A percentile compares a stretch with the other conserved stretches of the same genome.
Evolutionary conservation across 2,797 vertebrate species (phyloP).

Genomic region (Spinus olivaceus): DNA sequence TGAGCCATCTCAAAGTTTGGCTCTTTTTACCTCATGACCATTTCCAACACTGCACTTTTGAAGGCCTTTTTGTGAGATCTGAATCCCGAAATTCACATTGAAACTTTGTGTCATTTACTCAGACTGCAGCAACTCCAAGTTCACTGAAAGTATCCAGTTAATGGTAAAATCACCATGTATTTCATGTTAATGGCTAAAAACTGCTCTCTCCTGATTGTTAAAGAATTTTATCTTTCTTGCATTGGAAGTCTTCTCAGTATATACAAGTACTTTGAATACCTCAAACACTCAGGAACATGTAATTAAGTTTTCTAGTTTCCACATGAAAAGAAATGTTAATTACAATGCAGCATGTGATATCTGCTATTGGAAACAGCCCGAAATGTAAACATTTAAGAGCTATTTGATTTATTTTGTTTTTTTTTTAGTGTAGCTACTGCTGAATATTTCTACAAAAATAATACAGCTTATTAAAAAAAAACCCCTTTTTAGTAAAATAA

Average conservation of each 20-base stretch:
- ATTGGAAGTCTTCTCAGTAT: neutral
- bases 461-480: neutral
- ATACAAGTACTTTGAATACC: neutral
- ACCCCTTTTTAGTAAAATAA: neutral
- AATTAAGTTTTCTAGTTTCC: neutral
- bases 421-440: neutral
- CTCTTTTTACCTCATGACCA: neutral
- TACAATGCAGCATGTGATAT: neutral
- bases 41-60: neutral
- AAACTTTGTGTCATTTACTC: neutral
- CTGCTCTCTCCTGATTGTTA: neutral
- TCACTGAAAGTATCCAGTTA: neutral
- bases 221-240: neutral
- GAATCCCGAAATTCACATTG: neutral
- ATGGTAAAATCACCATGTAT: neutral
- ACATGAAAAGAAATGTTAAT: neutral
- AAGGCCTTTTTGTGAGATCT: neutral
- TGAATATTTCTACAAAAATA: neutral
- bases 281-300: neutral
- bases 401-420: neutral
- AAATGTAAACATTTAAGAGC: neutral
- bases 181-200: neutral
- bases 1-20: neutral
- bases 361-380: neutral
- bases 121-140: neutral